These are phyloP conservation scores for Misgurnus mizolepis DNA, from an alignment of 2,113 vertebrate genomes.

Conservation along the genomic window DNA sequence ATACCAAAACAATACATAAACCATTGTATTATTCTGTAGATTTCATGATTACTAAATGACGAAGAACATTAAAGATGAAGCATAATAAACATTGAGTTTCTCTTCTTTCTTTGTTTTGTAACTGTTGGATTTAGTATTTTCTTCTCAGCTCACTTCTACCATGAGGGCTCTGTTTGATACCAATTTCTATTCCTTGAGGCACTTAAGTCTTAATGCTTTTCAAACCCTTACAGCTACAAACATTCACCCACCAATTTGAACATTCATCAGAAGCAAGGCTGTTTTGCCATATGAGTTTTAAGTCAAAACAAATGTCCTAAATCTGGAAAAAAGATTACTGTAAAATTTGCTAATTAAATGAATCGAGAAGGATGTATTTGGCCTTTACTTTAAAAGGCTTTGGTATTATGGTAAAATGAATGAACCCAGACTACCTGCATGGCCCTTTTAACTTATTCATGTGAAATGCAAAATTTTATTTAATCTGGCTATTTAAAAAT, in stretches of 20 bases:
- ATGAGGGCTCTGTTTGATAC: constrained; percentile 3
- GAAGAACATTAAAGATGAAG: background rate
- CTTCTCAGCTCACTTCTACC: background rate
- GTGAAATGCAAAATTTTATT: no score
- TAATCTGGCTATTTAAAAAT: no score
- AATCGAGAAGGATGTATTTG: background rate
- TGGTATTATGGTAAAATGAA: no score
- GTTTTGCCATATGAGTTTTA: constrained; percentile 10
- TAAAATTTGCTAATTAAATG: background rate
- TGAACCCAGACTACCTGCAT: no score
- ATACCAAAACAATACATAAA: background rate
- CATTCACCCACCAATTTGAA: background rate
- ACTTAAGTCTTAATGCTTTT: background rate
- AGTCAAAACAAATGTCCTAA: constrained; percentile 14
- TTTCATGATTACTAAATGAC: no score
- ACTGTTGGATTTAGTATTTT: background rate
- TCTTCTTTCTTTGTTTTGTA: background rate
- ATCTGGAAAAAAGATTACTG: background rate
- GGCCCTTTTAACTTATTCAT: no score
- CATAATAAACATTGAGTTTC: background rate
- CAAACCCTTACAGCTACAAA: constrained; percentile 3
- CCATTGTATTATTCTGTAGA: no score
- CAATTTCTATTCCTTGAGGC: constrained; percentile 4
- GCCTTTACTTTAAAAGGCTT: background rate
- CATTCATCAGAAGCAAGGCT: constrained; percentile 5